Evolutionary conservation across 2,888 invertebrate genomes (phyloP), one percentile per base, ranked within the genome.

Genomic region (Incurvaria masculella): DNA sequence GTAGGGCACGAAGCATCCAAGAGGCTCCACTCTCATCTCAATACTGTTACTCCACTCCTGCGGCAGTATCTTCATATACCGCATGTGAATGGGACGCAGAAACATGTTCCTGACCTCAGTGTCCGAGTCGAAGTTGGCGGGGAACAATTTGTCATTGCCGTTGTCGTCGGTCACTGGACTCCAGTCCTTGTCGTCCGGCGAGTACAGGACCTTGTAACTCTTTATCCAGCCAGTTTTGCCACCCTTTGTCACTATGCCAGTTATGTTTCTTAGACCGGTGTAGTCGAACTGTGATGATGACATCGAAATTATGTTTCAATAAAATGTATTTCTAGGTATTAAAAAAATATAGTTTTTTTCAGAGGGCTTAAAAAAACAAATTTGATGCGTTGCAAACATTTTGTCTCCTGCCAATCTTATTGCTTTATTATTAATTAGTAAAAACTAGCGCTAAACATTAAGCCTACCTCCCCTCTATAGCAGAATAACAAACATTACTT

Each of bases 231-330:
- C 86, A 41, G 80, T 73, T 0, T 81, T 70, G 0, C 87, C 86
- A 14, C 88, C 89, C 63, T 87, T 87, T 0, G 88, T 91, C 45
- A 82, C 81, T 42, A 94, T 66, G 21, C 92, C 94, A 1, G 92
- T 91, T 38, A 94, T 67, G 59, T 87, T 88, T 43, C 89, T 83
- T 0, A 86, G 84, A 18, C 85, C 86, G 44, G 86, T 69, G 65
- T 94, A 91, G 68, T 94, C 87, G 63, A 92, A 87, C 84, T 86
- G 66, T 10, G 67, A 61, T 27, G n/a, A n/a, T n/a, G n/a, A n/a
- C n/a, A n/a, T n/a, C n/a, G n/a, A 33, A 33, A 33, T 14, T 11
- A 33, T 33, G 8, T 33, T 4, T 33, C 14, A 14, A 11, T 33
- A 33, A 14, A 14, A 11, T 33, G 33, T 23, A 23, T 23, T 10